Conservation (phyloP, 1,140 invertebrate species). For the Brachionus plicatilis region DNA sequence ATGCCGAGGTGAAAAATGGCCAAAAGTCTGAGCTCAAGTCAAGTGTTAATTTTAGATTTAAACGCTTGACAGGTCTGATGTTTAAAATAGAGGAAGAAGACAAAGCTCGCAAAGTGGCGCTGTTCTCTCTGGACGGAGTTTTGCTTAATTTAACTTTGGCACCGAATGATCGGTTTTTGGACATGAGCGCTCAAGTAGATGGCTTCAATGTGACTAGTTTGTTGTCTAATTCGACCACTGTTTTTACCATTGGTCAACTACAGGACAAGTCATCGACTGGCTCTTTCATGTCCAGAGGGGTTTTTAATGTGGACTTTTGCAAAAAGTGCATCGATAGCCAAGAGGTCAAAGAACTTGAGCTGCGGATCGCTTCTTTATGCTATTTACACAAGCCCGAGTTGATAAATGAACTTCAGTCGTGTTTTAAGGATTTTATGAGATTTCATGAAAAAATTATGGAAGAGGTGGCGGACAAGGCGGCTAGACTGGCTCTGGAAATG, state of each 20-base stretch:
- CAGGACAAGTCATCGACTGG: neutral
- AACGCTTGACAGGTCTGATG: neutral
- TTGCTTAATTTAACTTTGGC: neutral
- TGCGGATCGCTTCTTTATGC: slow-evolving; percentile 82
- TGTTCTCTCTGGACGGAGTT: neutral
- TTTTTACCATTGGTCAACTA: slow-evolving; percentile 1
- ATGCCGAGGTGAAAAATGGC: neutral
- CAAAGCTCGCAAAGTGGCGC: neutral
- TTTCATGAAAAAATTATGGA: slow-evolving; percentile 69
- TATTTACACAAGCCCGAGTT: slow-evolving; percentile 83
- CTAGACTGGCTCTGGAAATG: slow-evolving; percentile 51
- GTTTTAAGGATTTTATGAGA: slow-evolving; percentile 72
- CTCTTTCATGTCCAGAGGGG: neutral
- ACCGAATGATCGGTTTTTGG: neutral
- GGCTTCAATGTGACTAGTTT: slow-evolving; percentile 8
- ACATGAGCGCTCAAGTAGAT: neutral
- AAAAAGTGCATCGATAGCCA: neutral
- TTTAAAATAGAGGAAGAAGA: slow-evolving; percentile 4
- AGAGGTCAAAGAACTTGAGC: slow-evolving; percentile 51
- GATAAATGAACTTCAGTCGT: slow-evolving; percentile 71
- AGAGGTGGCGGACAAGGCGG: slow-evolving; percentile 80
- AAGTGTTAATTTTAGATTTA: slow-evolving; percentile 15
- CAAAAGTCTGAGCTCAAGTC: neutral
- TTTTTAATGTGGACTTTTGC: neutral
- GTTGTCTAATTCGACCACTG: neutral